phyloP scores from a whole-genome alignment of 2,113 vertebrate genomes.

The Coptodon bakossiorum region DNA sequence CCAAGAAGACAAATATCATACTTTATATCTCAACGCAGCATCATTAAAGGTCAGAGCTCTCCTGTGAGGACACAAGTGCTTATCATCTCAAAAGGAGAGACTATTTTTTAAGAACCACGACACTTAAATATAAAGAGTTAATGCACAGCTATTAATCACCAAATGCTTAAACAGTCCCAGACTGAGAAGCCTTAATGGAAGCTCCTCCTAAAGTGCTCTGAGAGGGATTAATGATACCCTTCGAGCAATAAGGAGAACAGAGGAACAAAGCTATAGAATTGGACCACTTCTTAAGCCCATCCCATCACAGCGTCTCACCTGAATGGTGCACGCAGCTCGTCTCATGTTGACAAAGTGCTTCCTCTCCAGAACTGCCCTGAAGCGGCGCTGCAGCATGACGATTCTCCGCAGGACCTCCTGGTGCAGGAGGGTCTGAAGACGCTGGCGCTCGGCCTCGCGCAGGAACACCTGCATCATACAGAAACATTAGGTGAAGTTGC shows the following conservation, averaged over 20 bases:
- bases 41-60: background rate
- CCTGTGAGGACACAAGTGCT: background rate
- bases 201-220: background rate
- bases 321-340: slow-evolving; percentile 72
- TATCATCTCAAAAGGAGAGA: background rate
- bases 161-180: background rate
- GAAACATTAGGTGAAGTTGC: background rate
- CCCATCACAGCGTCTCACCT: slow-evolving; percentile 70
- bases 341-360: slow-evolving; percentile 81
- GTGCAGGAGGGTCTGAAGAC: slow-evolving; percentile 86
- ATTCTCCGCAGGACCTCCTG: slow-evolving; percentile 88
- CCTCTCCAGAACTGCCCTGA: slow-evolving; percentile 80
- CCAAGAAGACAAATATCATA: background rate
- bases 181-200: background rate
- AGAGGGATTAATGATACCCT: background rate
- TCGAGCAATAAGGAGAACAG: background rate
- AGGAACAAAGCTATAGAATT: background rate
- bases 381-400: slow-evolving; percentile 80
- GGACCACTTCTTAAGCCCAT: background rate
- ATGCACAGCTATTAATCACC: background rate
- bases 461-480: slow-evolving; percentile 79
- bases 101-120: background rate
- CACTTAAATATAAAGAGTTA: background rate
- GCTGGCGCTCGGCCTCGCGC: slow-evolving; percentile 86
- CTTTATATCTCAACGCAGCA: background rate